Evolutionary conservation across 1,140 invertebrate genomes (phyloP).

Genomic region (Drosophila novamexicana): DNA sequence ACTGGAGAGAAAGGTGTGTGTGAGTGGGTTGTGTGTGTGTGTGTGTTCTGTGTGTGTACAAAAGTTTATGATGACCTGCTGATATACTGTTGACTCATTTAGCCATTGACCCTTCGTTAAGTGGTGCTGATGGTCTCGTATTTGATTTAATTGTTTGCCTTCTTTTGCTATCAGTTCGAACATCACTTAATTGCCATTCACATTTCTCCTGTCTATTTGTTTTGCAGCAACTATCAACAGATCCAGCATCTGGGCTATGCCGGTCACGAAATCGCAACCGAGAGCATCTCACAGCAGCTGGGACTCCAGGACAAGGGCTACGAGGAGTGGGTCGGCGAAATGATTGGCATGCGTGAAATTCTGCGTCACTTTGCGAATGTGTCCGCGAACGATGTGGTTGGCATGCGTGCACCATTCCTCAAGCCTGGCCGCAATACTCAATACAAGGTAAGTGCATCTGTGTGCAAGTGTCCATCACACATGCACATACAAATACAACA

Average conservation of each 20-base stretch:
- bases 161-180: conserved; percentile 35
- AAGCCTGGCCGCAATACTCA: conserved; percentile 96
- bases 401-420: conserved; percentile 95
- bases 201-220: conserved; percentile 40
- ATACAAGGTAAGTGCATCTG: conserved; percentile 89
- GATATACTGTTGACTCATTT: conserved; percentile 16
- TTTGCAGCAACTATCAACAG: conserved; percentile 94
- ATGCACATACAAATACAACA: conserved; percentile 1
- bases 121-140: conserved; percentile 16
- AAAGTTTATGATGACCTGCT: background rate
- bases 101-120: conserved; percentile 33
- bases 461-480: background rate
- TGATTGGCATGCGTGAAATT: conserved; percentile 96
- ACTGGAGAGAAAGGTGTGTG: background rate
- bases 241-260: conserved; percentile 94
- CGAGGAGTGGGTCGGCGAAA: conserved; percentile 96
- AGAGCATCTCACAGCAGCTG: conserved; percentile 93
- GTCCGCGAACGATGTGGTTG: conserved; percentile 92
- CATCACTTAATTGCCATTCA: conserved; percentile 36
- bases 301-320: conserved; percentile 94
- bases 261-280: conserved; percentile 96
- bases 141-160: conserved; percentile 45
- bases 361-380: conserved; percentile 93
- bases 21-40: background rate
- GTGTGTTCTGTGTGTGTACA: background rate